A percentile compares a stretch with the other conserved stretches of the same genome.
Conservation (phyloP, 2,888 invertebrate species). For the Acronicta aceris region DNA sequence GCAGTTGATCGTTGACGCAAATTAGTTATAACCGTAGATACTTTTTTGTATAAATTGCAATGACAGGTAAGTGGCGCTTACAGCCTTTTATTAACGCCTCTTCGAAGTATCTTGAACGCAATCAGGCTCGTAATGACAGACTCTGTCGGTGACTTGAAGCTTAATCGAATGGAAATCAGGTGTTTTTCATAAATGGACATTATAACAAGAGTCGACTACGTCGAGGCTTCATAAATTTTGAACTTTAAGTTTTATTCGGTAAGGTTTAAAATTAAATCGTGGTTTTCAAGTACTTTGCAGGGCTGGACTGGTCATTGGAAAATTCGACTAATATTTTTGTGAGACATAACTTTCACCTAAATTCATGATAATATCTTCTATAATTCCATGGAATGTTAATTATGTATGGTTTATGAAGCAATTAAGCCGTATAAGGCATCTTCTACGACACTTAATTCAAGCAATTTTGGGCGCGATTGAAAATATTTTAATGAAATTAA, state of each 20-base stretch:
- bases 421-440: slow-evolving; percentile 14
- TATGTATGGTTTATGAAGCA: slow-evolving; percentile 13
- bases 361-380: slow-evolving; percentile 2
- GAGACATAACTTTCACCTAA: neutral
- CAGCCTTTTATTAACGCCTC: slow-evolving; percentile 27
- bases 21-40: slow-evolving; percentile 11
- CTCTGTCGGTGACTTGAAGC: slow-evolving; percentile 59
- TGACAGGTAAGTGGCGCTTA: slow-evolving; percentile 24
- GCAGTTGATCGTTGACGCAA: slow-evolving; percentile 9
- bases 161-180: slow-evolving; percentile 70
- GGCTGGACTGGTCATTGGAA: slow-evolving; percentile 3
- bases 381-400: neutral
- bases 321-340: neutral
- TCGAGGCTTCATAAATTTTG: neutral
- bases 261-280: slow-evolving; percentile 22
- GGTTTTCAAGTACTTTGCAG: slow-evolving; percentile 2
- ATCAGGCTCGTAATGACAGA: slow-evolving; percentile 61
- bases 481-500: slow-evolving; percentile 45
- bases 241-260: neutral
- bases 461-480: slow-evolving; percentile 30
- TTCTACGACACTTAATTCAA: slow-evolving; percentile 34
- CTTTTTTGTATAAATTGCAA: slow-evolving; percentile 35
- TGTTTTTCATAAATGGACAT: slow-evolving; percentile 60
- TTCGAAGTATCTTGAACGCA: slow-evolving; percentile 41
- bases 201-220: slow-evolving; percentile 13